A percentile compares a stretch with the other conserved stretches of the same genome.
Conservation (phyloP, 2,797 vertebrate species). For the Ataeniobius toweri region DNA sequence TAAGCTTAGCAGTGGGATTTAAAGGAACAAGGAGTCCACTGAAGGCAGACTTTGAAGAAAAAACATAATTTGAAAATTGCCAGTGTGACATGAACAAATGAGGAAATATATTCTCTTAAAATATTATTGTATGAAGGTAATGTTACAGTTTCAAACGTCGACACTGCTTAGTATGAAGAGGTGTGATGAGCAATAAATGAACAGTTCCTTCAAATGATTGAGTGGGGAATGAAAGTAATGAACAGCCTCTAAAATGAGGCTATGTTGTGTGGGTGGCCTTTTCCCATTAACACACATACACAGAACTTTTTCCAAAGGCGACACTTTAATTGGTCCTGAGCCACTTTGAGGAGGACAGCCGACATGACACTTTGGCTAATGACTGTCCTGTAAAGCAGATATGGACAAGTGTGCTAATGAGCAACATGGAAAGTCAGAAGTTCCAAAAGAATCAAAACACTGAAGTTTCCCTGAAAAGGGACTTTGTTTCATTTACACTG, state of each 20-base stretch:
- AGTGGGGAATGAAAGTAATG: constrained; percentile 33
- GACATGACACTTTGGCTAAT: constrained; percentile 67
- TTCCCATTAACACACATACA: constrained; percentile 14
- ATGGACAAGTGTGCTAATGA: constrained; percentile 44
- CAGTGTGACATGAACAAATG: not conserved
- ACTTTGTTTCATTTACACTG: not conserved
- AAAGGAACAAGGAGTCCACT: not conserved
- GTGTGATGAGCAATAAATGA: constrained; percentile 33
- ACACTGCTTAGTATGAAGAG: constrained; percentile 1
- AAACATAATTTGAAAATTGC: not conserved
- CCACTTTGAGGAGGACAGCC: constrained; percentile 31
- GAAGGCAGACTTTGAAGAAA: not conserved
- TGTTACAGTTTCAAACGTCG: not conserved
- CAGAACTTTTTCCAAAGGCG: constrained; percentile 37
- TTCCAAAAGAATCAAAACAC: constrained; percentile 22
- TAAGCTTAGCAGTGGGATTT: not conserved
- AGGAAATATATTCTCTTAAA: not conserved
- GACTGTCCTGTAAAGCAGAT: constrained; percentile 49
- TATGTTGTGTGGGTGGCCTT: constrained; percentile 3
- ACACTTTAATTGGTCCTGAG: constrained; percentile 64
- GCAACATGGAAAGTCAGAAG: constrained; percentile 36
- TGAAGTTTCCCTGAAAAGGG: constrained; percentile 28
- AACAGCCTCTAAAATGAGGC: constrained; percentile 33
- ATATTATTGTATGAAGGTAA: not conserved
- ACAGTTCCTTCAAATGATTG: constrained; percentile 31